These are phyloP conservation scores for Agapostemon virescens DNA, from an alignment of 2,888 invertebrate species.

Conservation along the genomic window DNA sequence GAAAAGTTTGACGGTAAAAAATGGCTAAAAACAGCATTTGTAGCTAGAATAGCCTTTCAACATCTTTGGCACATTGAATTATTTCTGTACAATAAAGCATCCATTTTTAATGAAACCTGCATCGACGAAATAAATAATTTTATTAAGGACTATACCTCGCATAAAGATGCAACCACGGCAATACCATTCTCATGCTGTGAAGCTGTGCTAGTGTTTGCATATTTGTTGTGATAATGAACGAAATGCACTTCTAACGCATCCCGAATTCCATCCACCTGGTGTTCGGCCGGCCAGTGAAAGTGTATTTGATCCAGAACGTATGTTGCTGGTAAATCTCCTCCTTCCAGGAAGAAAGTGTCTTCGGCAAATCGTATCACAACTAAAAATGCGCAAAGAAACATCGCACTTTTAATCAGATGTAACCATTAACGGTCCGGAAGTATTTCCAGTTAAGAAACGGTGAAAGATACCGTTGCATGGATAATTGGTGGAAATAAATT, in stretches of 20 bases:
- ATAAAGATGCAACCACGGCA: conserved; percentile 85
- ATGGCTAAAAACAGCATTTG: no score
- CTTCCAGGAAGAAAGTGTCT: conserved; percentile 77
- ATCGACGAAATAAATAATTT: neutral
- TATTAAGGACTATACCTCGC: conserved; percentile 80
- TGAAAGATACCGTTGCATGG: no score
- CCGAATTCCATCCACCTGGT: conserved; percentile 85
- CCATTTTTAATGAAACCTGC: neutral
- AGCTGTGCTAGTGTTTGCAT: conserved; percentile 81
- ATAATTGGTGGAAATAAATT: no score
- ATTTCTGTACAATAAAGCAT: no score
- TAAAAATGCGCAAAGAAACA: conserved; percentile 26
- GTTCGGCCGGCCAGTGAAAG: conserved; percentile 93
- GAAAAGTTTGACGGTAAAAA: no score
- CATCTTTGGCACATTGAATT: no score
- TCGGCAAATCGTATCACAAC: conserved; percentile 68
- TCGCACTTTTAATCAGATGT: no score
- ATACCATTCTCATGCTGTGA: conserved; percentile 82
- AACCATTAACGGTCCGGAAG: no score
- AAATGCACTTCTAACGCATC: conserved; percentile 85
- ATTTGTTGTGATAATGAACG: conserved; percentile 84
- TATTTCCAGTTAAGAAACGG: no score
- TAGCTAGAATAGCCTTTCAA: no score
- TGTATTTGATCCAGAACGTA: conserved; percentile 88
- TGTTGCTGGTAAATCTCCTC: conserved; percentile 83